Conservation (phyloP, 2,888 invertebrate genomes). For the Drosophila paramelanica region DNA sequence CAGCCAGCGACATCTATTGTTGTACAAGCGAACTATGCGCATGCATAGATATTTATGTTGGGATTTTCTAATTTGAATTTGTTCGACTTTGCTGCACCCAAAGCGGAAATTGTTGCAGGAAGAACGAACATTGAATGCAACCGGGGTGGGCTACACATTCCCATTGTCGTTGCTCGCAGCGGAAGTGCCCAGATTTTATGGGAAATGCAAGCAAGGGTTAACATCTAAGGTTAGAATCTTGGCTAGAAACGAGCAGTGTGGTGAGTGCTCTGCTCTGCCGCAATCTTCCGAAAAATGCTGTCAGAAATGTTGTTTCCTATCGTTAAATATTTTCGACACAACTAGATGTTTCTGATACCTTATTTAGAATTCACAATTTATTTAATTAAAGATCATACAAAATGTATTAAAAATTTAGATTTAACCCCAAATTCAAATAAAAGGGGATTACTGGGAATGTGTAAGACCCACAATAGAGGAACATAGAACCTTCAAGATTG, state of each 20-base stretch:
- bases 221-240: slow-evolving; percentile 25
- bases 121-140: slow-evolving; percentile 59
- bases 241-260: slow-evolving; percentile 46
- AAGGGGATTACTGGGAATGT: slow-evolving; percentile 1
- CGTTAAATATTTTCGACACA: neutral
- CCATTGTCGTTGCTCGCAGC: slow-evolving; percentile 25
- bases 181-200: slow-evolving; percentile 73
- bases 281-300: neutral
- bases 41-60: slow-evolving; percentile 76
- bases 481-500: slow-evolving; percentile 12
- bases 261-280: slow-evolving; percentile 39
- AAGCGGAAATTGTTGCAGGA: slow-evolving; percentile 76
- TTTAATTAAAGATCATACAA: too few species aligned
- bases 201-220: slow-evolving; percentile 66
- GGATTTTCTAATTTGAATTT: slow-evolving; percentile 79
- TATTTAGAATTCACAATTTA: too few species aligned
- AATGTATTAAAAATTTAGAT: too few species aligned
- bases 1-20: slow-evolving; percentile 77
- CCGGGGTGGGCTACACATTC: slow-evolving; percentile 28
- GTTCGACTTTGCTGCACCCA: slow-evolving; percentile 69
- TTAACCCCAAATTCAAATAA: neutral
- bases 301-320: neutral
- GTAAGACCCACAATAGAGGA: neutral
- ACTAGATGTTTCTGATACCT: neutral
- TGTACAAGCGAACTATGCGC: slow-evolving; percentile 62